Percentiles rank a stretch among this genome's conserved stretches.
Conservation (phyloP, 2,888 invertebrate species). For the Rhorus exstirpatorius region DNA sequence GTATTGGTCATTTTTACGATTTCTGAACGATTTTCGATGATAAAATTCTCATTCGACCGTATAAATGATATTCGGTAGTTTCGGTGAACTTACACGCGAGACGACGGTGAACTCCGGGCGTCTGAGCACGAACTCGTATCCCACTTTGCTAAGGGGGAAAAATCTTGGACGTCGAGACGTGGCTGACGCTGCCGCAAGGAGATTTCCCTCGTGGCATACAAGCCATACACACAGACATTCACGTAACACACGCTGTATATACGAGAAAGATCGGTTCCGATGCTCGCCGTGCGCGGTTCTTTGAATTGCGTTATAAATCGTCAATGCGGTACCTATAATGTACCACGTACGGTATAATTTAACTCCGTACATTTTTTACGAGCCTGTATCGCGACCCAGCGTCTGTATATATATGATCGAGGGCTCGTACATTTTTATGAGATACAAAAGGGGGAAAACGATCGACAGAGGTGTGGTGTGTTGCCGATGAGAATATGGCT, state of each 20-base stretch:
- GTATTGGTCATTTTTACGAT: neutral
- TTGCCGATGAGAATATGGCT: slow-evolving; percentile 30
- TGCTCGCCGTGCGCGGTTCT: slow-evolving; percentile 58
- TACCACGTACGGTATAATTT: slow-evolving; percentile 74
- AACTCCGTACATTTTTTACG: slow-evolving; percentile 69
- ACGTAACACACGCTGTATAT: neutral
- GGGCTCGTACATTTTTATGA: slow-evolving; percentile 49
- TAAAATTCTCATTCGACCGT: neutral
- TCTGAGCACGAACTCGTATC: slow-evolving; percentile 44
- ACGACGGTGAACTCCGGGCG: slow-evolving; percentile 50
- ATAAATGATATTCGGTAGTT: slow-evolving; percentile 19
- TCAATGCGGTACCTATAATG: slow-evolving; percentile 71
- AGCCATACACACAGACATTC: slow-evolving; percentile 6
- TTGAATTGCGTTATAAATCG: slow-evolving; percentile 73
- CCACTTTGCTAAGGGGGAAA: slow-evolving; percentile 44
- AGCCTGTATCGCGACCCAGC: slow-evolving; percentile 33
- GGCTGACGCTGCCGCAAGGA: slow-evolving; percentile 60
- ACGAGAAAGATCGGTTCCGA: slow-evolving; percentile 55
- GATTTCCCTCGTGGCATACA: slow-evolving; percentile 73
- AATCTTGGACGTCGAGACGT: slow-evolving; percentile 52
- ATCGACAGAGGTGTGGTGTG: slow-evolving; percentile 40
- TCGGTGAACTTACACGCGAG: slow-evolving; percentile 46
- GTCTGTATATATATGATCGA: slow-evolving; percentile 45
- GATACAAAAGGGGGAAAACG: slow-evolving; percentile 16
- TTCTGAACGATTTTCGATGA: neutral